Evolutionary conservation across 1,140 invertebrate genomes (phyloP).

Genomic region (Apolygus lucorum): DNA sequence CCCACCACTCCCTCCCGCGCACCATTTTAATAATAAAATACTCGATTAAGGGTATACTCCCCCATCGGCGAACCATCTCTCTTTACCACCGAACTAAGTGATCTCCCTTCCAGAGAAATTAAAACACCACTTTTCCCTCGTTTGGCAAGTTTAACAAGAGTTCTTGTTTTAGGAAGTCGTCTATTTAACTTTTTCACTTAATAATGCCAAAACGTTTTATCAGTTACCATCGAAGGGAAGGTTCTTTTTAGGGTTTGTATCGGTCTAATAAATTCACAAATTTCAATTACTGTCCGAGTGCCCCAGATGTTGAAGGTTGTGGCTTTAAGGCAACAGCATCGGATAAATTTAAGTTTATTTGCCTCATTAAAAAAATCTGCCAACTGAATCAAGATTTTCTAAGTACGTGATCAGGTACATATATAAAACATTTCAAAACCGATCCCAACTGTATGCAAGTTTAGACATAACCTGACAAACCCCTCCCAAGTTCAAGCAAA

Average conservation of each 20-base stretch:
- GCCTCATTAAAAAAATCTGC: no score
- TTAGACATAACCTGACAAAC: no score
- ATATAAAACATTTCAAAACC: no score
- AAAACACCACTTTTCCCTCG: conserved; percentile 7
- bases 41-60: not conserved
- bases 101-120: not conserved
- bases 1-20: not conserved
- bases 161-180: not conserved
- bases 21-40: conserved; percentile 15
- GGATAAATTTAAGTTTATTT: no score
- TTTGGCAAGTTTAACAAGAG: not conserved
- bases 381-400: no score
- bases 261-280: not conserved
- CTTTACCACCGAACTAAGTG: conserved; percentile 5
- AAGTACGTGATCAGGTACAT: no score
- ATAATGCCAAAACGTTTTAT: not conserved
- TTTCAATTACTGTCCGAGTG: no score
- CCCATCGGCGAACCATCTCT: not conserved
- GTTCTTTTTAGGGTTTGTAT: not conserved
- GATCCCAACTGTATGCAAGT: no score
- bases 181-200: not conserved
- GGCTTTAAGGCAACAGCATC: no score
- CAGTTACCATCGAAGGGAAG: no score
- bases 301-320: no score
- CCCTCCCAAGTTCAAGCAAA: no score